Base-by-base conservation (phyloP, 2,888 invertebrate species). In the Cheilosia vulpina region DNA sequence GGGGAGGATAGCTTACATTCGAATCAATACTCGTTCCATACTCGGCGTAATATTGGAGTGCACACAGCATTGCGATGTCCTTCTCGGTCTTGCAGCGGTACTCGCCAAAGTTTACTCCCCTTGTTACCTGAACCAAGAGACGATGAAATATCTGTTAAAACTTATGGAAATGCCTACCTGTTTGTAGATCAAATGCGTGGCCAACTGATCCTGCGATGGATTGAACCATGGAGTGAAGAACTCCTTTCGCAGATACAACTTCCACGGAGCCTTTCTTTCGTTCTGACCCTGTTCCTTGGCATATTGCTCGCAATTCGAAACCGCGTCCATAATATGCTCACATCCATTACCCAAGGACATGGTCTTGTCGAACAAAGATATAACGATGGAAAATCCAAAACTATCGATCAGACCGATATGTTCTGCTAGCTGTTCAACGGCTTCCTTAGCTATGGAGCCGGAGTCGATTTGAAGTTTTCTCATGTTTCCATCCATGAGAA, bases 221-320 rank as follows among this genome's bases (percentile, higher is more conserved):
- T 98, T 96, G 90, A 98, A 97, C 98, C 98, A 98, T 0, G 97
- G 97, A 24, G 96, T 94, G 91, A 98, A 98, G 76, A 98, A 96
- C 93, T 98, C 98, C 93, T 96, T 96, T 65, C 97, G 93, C 91
- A 96, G 95, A 92, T 96, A 97, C 60, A 98, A 92, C 88, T 96
- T 94, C 98, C 98, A 99, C 0, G 97, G 96, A 4, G 97, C 97
- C 89, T 94, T 96, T 88, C 96, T 94, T 91, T 98, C 98, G 73
- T 95, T 94, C 2, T 95, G 95, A 0, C 97, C 97, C 90, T 97
- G 96, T 91, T 98, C 98, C 92, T 96, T 97, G 31, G 97, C 96
- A 91, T 97, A 98, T 91, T 98, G 98, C 91, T 99, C 98, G 91
- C 98, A 98, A 91, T 98, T 98, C 0, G 97, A 97, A 89, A 99